These are phyloP conservation scores for Sula dactylatra DNA, from an alignment of 2,113 vertebrate species.

Conservation along the genomic window DNA sequence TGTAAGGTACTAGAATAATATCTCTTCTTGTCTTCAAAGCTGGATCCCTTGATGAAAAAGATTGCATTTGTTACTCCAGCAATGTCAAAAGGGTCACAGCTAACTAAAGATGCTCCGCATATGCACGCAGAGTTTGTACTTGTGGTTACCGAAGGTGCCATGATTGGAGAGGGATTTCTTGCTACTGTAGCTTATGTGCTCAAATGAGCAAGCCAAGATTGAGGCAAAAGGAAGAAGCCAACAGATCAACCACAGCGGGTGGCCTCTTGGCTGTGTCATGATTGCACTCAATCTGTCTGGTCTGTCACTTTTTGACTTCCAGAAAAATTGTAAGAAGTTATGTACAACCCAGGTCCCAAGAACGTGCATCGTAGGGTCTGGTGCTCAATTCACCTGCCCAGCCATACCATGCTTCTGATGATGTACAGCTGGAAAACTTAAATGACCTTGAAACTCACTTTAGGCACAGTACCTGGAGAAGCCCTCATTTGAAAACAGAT, in stretches of 20 bases:
- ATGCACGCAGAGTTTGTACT: neutral
- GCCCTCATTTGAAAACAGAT: neutral
- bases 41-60: neutral
- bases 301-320: neutral
- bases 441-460: neutral
- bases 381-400: neutral
- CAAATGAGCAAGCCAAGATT: rapidly evolving
- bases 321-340: neutral
- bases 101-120: neutral
- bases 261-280: neutral
- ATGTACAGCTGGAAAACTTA: neutral
- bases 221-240: neutral
- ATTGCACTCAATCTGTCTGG: neutral
- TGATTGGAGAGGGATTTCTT: neutral
- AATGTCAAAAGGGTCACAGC: neutral
- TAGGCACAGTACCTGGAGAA: neutral
- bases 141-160: neutral
- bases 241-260: neutral
- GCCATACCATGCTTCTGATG: neutral
- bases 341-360: neutral
- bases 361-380: neutral
- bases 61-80: neutral
- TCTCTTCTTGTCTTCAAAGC: neutral
- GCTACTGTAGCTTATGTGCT: neutral
- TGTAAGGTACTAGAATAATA: neutral